Conservation (phyloP, 2,888 invertebrate genomes). For the Orchesellides sinensis region DNA sequence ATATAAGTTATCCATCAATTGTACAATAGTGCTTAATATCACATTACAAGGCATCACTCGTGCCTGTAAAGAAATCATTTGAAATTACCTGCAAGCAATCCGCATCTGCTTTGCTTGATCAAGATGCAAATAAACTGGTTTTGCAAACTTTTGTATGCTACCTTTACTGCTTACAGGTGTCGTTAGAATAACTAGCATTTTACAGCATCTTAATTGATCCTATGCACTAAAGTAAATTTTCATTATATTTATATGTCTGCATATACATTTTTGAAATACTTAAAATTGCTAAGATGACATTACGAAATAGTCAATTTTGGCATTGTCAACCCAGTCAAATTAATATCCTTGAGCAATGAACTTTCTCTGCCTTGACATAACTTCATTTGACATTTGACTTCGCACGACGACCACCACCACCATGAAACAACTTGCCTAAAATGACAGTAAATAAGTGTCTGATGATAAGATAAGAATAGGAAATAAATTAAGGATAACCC, state of each 20-base stretch:
- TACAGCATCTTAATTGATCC: slow-evolving; percentile 9
- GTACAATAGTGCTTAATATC: too few species aligned
- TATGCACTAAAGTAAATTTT: neutral
- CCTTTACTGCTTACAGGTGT: neutral
- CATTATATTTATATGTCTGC: neutral
- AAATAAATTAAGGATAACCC: too few species aligned
- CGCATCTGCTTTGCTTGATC: too few species aligned
- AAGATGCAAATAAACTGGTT: slow-evolving; percentile 60
- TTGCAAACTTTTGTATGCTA: too few species aligned
- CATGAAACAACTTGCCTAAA: neutral
- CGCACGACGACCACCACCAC: slow-evolving; percentile 18
- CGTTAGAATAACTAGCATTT: slow-evolving; percentile 2
- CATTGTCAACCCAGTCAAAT: slow-evolving; percentile 10
- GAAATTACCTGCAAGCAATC: too few species aligned
- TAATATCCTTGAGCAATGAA: slow-evolving; percentile 43
- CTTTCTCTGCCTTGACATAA: slow-evolving; percentile 30
- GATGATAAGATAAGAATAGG: too few species aligned
- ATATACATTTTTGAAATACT: too few species aligned
- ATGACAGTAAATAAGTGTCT: too few species aligned
- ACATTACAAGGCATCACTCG: too few species aligned
- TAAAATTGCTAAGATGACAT: neutral
- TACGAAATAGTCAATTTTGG: neutral
- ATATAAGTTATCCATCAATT: too few species aligned
- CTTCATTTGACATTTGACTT: slow-evolving; percentile 36
- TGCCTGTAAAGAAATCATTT: too few species aligned